Evolutionary conservation across 1,140 invertebrate genomes (phyloP).

Genomic region (Diprion similis): DNA sequence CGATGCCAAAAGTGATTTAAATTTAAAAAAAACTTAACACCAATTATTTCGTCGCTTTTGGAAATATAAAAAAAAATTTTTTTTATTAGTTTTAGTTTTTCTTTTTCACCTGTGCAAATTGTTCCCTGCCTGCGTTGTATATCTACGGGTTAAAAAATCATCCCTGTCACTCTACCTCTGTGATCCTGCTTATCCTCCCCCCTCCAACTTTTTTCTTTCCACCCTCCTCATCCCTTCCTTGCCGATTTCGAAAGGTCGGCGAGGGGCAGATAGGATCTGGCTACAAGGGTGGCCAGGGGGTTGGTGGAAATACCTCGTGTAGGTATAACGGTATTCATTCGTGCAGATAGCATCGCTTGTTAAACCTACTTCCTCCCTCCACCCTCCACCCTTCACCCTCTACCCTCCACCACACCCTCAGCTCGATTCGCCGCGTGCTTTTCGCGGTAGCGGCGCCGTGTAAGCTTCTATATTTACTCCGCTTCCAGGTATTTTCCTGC

Average conservation of each 20-base stretch:
- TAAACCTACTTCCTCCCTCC: slow-evolving; percentile 36
- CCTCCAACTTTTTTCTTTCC: background rate
- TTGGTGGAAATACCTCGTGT: slow-evolving; percentile 11
- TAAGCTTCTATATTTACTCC: no score
- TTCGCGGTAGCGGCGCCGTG: no score
- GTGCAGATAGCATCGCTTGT: slow-evolving; percentile 45
- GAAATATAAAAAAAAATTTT: background rate
- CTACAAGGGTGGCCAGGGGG: slow-evolving; percentile 14
- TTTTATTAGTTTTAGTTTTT: background rate
- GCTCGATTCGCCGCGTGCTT: background rate
- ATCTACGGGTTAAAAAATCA: background rate
- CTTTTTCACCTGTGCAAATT: background rate
- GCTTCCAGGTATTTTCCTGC: no score
- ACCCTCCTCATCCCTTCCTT: background rate
- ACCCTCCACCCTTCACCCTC: slow-evolving; percentile 2
- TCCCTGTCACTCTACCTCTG: no score
- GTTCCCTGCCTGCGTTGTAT: no score
- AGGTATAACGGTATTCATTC: slow-evolving; percentile 35
- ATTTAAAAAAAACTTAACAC: no score
- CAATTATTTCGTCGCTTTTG: background rate
- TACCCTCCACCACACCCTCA: background rate
- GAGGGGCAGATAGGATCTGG: slow-evolving; percentile 17
- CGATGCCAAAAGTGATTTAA: no score
- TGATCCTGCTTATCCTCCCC: no score
- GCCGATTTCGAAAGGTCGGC: background rate